These are phyloP conservation scores for Eleginops maclovinus DNA, from an alignment of 2,113 vertebrate species.

Conservation along the genomic window DNA sequence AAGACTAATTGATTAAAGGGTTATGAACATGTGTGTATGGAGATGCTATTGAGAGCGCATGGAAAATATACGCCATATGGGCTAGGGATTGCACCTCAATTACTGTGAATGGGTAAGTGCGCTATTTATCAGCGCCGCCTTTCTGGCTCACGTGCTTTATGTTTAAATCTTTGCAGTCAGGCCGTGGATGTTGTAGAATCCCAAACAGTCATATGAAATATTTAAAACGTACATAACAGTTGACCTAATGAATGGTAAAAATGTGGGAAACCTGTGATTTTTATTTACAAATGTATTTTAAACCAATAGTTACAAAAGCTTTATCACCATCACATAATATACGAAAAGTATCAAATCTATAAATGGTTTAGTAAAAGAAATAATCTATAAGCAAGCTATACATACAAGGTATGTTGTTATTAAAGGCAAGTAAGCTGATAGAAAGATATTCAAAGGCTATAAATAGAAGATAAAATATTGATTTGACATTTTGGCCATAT, in stretches of 20 bases:
- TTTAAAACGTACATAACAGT: constrained; percentile 8
- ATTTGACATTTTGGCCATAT: not conserved
- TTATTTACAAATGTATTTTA: not conserved
- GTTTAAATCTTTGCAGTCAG: constrained; percentile 22
- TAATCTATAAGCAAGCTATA: not conserved
- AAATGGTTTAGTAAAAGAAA: not conserved
- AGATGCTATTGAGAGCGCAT: constrained; percentile 51
- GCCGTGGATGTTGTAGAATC: constrained; percentile 16
- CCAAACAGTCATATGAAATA: constrained; percentile 32
- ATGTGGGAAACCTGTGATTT: constrained; percentile 5
- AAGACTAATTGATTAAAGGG: constrained; percentile 79
- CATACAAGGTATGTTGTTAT: not conserved
- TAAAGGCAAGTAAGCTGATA: not conserved
- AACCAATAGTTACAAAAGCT: no score
- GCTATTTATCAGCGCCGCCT: constrained; percentile 30
- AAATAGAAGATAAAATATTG: not conserved
- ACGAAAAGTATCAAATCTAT: not conserved
- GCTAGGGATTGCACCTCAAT: constrained; percentile 68
- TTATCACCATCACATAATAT: not conserved
- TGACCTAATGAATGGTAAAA: constrained; percentile 18
- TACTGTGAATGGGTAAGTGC: constrained; percentile 61
- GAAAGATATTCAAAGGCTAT: not conserved
- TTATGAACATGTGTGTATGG: constrained; percentile 66
- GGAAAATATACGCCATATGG: constrained; percentile 73
- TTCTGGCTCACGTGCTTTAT: constrained; percentile 24